These are phyloP conservation scores for Eupeodes luniger DNA, from an alignment of 2,888 invertebrate species.

Conservation along the genomic window DNA sequence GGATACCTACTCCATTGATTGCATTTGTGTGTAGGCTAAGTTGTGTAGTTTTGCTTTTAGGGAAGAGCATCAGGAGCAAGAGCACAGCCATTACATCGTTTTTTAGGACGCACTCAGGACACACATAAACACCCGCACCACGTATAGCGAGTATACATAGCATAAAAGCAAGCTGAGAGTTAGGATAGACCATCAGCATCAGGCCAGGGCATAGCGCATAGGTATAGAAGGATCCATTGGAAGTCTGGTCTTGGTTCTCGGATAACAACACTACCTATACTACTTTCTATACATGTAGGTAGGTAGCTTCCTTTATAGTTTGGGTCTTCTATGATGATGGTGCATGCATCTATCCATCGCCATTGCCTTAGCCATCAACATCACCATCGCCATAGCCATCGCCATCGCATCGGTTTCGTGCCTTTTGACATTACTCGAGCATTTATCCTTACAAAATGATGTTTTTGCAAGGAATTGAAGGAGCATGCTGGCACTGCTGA, in stretches of 20 bases:
- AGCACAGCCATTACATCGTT: constrained; percentile 63
- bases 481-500: constrained; percentile 10
- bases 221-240: constrained; percentile 29
- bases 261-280: constrained; percentile 5
- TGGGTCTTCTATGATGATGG: constrained; percentile 24
- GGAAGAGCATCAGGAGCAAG: constrained; percentile 12
- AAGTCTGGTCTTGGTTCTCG: constrained; percentile 49
- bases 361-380: background rate
- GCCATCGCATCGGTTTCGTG: constrained; percentile 53
- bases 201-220: background rate
- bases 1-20: constrained; percentile 49
- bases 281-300: background rate
- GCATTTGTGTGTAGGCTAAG: constrained; percentile 74
- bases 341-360: constrained; percentile 10
- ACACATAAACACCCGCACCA: constrained; percentile 43
- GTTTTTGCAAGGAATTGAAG: constrained; percentile 56
- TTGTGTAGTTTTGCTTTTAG: constrained; percentile 57
- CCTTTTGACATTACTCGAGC: constrained; percentile 70
- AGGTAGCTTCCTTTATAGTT: background rate
- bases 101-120: constrained; percentile 64
- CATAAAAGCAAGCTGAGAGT: background rate
- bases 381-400: constrained; percentile 10
- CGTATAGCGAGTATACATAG: too few relatives aligned
- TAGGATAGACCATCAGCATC: constrained; percentile 1
- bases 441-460: constrained; percentile 64